phyloP scores from a whole-genome alignment of 2,113 vertebrate species.

The Rattus norvegicus region GRCr8 NC_086035.1:76554501-76555000 shows the following conservation, averaged over 20 bases:
- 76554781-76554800: background rate
- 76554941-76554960: no score
- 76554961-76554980: no score
- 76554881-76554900: background rate
- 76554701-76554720: background rate
- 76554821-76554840: background rate
- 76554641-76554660: background rate
- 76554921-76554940: background rate
- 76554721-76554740: background rate
- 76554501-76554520: background rate
- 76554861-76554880: no score
- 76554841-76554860: background rate
- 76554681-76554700: background rate
- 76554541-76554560: background rate
- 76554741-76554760: background rate
- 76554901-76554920: background rate
- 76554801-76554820: background rate
- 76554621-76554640: background rate
- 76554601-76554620: background rate
- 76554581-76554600: background rate
- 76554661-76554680: background rate
- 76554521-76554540: background rate
- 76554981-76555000: no score
- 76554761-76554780: background rate
- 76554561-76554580: background rate